phyloP scores from a whole-genome alignment of 2,888 invertebrate species.

The Macrophya alboannulata region DNA sequence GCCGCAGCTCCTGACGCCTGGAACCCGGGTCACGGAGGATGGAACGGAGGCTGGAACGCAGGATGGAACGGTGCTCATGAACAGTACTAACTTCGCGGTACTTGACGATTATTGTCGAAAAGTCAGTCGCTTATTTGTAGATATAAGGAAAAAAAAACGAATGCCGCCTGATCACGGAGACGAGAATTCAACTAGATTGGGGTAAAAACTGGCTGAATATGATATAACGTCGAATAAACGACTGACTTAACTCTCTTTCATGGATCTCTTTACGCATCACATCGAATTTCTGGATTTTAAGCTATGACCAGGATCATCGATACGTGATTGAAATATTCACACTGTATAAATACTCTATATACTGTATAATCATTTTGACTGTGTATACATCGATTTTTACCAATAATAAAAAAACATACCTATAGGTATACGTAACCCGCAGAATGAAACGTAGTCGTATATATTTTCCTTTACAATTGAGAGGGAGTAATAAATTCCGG shows the following conservation, averaged over 20 bases:
- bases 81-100: slow-evolving; percentile 60
- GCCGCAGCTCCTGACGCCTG: slow-evolving; percentile 69
- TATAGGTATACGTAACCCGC: background rate
- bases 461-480: no score
- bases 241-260: slow-evolving; percentile 26
- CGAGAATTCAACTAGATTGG: background rate
- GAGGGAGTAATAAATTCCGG: no score
- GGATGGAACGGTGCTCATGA: slow-evolving; percentile 64
- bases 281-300: slow-evolving; percentile 6
- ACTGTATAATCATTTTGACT: slow-evolving; percentile 26
- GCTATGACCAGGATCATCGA: background rate
- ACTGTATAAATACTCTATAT: slow-evolving; percentile 35
- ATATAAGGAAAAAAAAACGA: background rate
- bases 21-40: slow-evolving; percentile 66
- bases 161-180: background rate
- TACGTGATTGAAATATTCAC: background rate
- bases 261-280: slow-evolving; percentile 32
- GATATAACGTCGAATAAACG: background rate
- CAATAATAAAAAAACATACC: background rate
- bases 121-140: slow-evolving; percentile 12
- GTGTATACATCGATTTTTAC: slow-evolving; percentile 14
- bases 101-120: slow-evolving; percentile 38
- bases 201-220: background rate
- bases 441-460: background rate
- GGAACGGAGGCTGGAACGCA: slow-evolving; percentile 64